These are phyloP conservation scores for Centropyge bicolor DNA, from an alignment of 2,797 vertebrate genomes.

Conservation along the genomic window DNA sequence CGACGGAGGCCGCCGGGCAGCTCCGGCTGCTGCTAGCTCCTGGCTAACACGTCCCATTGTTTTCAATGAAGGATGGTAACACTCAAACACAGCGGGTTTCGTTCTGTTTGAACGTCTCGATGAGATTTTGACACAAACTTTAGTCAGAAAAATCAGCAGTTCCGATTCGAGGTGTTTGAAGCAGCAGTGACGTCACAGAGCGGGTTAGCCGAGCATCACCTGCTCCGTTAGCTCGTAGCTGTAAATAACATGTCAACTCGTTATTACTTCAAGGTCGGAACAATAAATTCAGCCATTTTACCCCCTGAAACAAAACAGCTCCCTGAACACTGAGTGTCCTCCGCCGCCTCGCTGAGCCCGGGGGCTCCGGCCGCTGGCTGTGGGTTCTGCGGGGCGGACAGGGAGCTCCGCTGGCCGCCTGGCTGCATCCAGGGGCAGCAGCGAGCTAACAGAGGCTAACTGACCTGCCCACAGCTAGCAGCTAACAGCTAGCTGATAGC, in stretches of 20 bases:
- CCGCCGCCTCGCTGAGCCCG: not conserved
- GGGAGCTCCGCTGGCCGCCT: slow-evolving; percentile 29
- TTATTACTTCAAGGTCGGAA: slow-evolving; percentile 74
- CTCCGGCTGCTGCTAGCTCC: slow-evolving; percentile 58
- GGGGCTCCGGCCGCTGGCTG: not conserved
- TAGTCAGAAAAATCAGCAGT: not conserved
- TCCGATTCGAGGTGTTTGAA: accelerated
- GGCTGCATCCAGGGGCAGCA: slow-evolving; percentile 50
- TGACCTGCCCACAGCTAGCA: slow-evolving; percentile 40
- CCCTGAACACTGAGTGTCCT: not conserved
- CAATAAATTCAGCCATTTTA: slow-evolving; percentile 51
- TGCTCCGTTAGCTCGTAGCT: slow-evolving; percentile 20
- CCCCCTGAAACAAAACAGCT: not conserved
- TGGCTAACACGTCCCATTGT: slow-evolving; percentile 63
- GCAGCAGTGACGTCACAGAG: slow-evolving; percentile 10
- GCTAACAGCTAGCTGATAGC: slow-evolving; percentile 32
- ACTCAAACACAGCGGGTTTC: not conserved
- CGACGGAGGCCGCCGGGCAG: slow-evolving; percentile 57
- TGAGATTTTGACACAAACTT: not conserved
- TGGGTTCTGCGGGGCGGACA: slow-evolving; percentile 6
- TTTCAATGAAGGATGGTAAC: slow-evolving; percentile 61
- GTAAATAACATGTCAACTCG: slow-evolving; percentile 62
- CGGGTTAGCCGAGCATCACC: not conserved
- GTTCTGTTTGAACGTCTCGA: not conserved
- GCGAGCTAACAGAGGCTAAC: slow-evolving; percentile 59